Percentiles rank a stretch among this genome's conserved stretches.
Evolutionary conservation across 2,797 vertebrate species (phyloP).

Genomic region (Echiichthys vipera): DNA sequence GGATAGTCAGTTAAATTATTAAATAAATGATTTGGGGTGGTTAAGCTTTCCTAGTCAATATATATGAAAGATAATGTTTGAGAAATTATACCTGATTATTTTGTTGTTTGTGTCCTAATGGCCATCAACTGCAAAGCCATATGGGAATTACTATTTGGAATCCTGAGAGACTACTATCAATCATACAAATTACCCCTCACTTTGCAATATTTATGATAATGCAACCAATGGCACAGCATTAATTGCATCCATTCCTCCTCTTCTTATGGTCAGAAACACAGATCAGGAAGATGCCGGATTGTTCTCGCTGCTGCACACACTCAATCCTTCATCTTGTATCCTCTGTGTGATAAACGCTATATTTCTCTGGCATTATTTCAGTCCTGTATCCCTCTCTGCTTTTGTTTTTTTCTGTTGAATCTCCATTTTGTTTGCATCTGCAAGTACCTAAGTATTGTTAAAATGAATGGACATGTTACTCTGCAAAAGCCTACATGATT

Average conservation of each 20-base stretch:
- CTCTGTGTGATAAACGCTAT: conserved; percentile 61
- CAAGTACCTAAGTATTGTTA: not conserved
- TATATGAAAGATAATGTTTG: not conserved
- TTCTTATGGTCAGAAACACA: conserved; percentile 59
- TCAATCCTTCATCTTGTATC: conserved; percentile 58
- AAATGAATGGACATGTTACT: no score
- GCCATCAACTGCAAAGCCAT: conserved; percentile 15
- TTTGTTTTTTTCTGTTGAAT: not conserved
- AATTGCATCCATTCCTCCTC: conserved; percentile 76
- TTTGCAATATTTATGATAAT: conserved; percentile 80
- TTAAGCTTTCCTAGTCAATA: not conserved
- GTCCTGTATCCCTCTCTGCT: conserved; percentile 26
- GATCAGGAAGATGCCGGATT: conserved; percentile 55
- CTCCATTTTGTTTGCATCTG: not conserved
- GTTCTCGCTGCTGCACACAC: conserved; percentile 24
- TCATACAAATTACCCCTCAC: conserved; percentile 76
- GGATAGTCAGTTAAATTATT: not conserved
- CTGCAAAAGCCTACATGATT: no score
- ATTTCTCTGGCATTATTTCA: conserved; percentile 57
- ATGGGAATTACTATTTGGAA: conserved; percentile 48
- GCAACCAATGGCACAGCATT: conserved; percentile 61
- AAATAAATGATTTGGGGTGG: not conserved
- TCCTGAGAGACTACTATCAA: conserved; percentile 67
- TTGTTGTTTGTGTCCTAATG: conserved; percentile 20
- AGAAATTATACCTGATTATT: conserved; percentile 7